Evolutionary conservation across 2,113 vertebrate species (phyloP).

Genomic region (Typhlomys cinereus): DNA sequence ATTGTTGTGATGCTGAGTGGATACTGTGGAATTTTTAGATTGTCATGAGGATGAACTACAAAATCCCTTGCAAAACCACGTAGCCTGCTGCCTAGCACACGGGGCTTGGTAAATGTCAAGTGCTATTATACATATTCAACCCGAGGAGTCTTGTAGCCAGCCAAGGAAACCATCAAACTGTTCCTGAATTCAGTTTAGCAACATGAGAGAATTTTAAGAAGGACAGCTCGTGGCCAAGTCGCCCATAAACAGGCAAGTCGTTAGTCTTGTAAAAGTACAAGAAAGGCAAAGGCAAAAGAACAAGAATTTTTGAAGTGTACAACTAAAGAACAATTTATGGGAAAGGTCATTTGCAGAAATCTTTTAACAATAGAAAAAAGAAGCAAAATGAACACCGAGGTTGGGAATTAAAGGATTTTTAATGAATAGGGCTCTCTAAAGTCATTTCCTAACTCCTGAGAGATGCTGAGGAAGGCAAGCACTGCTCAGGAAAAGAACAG

Average conservation of each 20-base stretch:
- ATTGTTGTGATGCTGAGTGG: neutral
- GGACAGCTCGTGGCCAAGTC: neutral
- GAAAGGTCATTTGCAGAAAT: neutral
- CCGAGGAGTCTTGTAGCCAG: neutral
- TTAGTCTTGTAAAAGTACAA: conserved; percentile 3
- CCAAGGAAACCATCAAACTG: neutral
- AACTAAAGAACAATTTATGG: neutral
- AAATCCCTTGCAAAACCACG: neutral
- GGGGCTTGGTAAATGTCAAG: neutral
- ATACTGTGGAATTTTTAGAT: neutral
- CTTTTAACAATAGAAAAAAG: neutral
- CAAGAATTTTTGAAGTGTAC: neutral
- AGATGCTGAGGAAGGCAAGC: neutral
- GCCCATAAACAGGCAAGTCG: neutral
- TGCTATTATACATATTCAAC: neutral
- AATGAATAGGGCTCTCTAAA: neutral
- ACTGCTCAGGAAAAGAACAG: neutral
- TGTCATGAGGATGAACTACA: neutral
- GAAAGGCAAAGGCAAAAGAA: neutral
- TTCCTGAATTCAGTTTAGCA: neutral
- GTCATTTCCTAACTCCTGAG: neutral
- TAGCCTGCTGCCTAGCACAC: neutral
- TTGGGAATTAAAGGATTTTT: neutral
- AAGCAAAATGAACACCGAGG: neutral
- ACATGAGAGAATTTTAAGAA: neutral